Conservation (phyloP, 2,113 vertebrate genomes). For the Pholis gunnellus region DNA sequence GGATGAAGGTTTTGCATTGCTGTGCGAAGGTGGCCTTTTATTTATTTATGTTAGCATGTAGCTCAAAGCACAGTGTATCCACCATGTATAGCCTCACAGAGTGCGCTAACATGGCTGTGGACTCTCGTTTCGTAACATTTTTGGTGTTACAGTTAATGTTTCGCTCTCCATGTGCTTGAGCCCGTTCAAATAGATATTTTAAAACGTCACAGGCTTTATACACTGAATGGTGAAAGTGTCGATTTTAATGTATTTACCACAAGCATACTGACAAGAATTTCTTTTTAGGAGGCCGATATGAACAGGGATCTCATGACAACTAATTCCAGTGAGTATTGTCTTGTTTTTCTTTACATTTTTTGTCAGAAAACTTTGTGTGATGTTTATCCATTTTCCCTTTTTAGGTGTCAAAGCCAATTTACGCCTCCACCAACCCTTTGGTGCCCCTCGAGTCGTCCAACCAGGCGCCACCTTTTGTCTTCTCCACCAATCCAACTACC, state of each 20-base stretch:
- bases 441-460: conserved; percentile 77
- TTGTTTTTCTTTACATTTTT: not conserved
- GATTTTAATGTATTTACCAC: not conserved
- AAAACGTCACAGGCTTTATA: not conserved
- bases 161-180: not conserved
- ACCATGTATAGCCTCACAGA: not conserved
- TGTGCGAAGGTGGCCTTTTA: not conserved
- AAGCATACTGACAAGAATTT: conserved; percentile 20
- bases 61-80: not conserved
- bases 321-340: conserved; percentile 66
- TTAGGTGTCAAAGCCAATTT: conserved; percentile 38
- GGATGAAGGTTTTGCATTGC: not conserved
- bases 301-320: conserved; percentile 57
- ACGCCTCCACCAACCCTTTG: conserved; percentile 80
- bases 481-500: conserved; percentile 75
- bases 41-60: conserved; percentile 13
- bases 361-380: not conserved
- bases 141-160: not conserved
- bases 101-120: not conserved
- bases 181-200: no score
- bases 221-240: not conserved
- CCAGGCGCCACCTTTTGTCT: conserved; percentile 73
- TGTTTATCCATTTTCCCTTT: not conserved
- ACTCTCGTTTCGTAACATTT: not conserved
- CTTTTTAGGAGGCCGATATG: conserved; percentile 63